phyloP scores from a whole-genome alignment of 2,797 vertebrate genomes.

The Muraenolepis orangiensis region DNA sequence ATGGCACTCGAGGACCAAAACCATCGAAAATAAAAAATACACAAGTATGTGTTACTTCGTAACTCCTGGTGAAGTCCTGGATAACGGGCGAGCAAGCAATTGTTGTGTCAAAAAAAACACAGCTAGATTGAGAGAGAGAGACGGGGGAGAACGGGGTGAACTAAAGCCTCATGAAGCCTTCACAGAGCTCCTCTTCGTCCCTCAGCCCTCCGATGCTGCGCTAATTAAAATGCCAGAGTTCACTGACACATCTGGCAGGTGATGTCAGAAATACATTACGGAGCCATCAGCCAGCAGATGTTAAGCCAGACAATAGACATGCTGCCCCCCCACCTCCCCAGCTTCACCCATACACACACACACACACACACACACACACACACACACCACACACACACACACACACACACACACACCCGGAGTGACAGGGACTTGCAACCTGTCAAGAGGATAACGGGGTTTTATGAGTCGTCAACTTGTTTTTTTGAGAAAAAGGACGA shows the following conservation, averaged over 20 bases:
- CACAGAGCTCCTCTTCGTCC: not conserved
- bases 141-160: not conserved
- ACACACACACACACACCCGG: too few relatives aligned
- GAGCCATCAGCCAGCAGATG: not conserved
- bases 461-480: conserved; percentile 1
- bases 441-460: not conserved
- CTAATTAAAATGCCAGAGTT: conserved; percentile 9
- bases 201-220: not conserved
- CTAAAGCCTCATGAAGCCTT: not conserved
- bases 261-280: conserved; percentile 3
- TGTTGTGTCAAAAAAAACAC: not conserved
- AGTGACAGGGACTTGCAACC: not conserved
- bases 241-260: conserved; percentile 6
- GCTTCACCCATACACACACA: not conserved
- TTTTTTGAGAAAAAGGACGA: not conserved
- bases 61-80: not conserved
- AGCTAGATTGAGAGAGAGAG: not conserved
- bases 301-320: not conserved
- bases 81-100: not conserved
- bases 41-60: not conserved
- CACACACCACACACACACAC: too few relatives aligned
- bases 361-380: too few relatives aligned
- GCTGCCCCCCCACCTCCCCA: not conserved
- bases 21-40: not conserved
- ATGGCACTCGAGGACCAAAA: not conserved